These are phyloP conservation scores for Leucoraja ocellata DNA, from an alignment of 2,797 vertebrate genomes.

Conservation along the genomic window DNA sequence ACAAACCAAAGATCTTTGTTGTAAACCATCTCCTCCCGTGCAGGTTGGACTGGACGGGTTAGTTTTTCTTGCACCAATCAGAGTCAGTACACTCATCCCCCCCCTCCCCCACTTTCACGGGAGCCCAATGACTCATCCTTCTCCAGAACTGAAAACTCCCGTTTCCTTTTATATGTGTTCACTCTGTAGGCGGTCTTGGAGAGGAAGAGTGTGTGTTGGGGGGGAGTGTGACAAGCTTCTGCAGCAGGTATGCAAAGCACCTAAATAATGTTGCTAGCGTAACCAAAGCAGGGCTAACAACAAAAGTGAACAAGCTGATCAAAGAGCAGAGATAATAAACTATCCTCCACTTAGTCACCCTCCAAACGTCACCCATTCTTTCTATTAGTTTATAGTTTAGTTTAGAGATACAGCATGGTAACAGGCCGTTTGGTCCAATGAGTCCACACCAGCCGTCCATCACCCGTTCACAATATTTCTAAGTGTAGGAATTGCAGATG, in stretches of 20 bases:
- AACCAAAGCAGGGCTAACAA: background rate
- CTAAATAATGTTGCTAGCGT: background rate
- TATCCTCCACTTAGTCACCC: too few species aligned
- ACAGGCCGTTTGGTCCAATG: too few species aligned
- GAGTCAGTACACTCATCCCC: background rate
- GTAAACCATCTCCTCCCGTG: background rate
- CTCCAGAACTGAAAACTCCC: background rate
- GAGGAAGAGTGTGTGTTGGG: too few species aligned
- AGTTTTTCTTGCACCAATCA: background rate
- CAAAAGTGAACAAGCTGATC: background rate
- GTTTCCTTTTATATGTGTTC: background rate
- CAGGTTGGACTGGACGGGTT: conserved; percentile 17
- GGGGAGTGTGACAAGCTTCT: background rate
- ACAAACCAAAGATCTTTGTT: background rate
- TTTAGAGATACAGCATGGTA: too few species aligned
- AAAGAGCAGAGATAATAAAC: background rate
- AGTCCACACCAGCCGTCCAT: too few species aligned
- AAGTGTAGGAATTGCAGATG: too few species aligned
- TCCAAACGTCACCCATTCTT: too few species aligned
- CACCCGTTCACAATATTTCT: too few species aligned
- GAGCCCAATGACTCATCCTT: background rate
- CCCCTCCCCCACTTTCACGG: too few species aligned
- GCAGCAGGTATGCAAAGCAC: background rate
- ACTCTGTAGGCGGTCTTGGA: background rate
- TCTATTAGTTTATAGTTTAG: too few species aligned